Evolutionary conservation across 2,888 invertebrate genomes (phyloP), one percentile per base, ranked within the genome.

Genomic region (Drosophila colorata): DNA sequence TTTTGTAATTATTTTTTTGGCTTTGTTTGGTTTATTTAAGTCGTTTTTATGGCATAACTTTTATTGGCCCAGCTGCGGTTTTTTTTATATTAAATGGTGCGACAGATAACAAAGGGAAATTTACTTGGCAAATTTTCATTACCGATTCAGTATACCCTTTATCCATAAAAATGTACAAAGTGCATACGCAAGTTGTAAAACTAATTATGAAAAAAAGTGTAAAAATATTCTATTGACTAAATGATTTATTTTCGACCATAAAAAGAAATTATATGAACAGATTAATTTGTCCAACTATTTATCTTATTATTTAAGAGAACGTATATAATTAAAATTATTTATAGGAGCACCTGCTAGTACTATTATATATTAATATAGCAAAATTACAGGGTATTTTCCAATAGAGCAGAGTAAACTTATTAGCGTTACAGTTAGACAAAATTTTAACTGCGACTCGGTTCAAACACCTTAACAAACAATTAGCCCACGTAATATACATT

Each of bases 381-480:
- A 5, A 6, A 11, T 41, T 41, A 41, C 40, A 52, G 56, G 56
- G 52, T 51, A 57, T 25, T 37, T 37, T 2, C 9, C 1, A 31
- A 13, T 13, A n/a, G n/a, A n/a, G n/a, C n/a, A n/a, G n/a, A 13
- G 9, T 13, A 31, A 31, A 11, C 2, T 20, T 18, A 11, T 20
- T 2, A 9, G 11, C 4, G n/a, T 20, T 40, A 40, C 28, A n/a
- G 11, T 20, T 31, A 43, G 33, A 11, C 23, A 43, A 53, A 5
- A 33, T 20, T 31, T 13, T 2, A 20, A 28, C 16, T 28, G n/a
- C 47, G 31, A 6, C 18, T 20, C 33, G 46, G 69, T 69, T 74
- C 74, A 69, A 74, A 40, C 53, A 63, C 69, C 83, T 57, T 23
- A n/a, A 31, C n/a, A n/a, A 41, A 43, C 46, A 60, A 63, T 73